A percentile compares a stretch with the other conserved stretches of the same genome.
Conservation (phyloP, 92 coral and sea anemone genomes). For the Epizoanthus fatuus region DNA sequence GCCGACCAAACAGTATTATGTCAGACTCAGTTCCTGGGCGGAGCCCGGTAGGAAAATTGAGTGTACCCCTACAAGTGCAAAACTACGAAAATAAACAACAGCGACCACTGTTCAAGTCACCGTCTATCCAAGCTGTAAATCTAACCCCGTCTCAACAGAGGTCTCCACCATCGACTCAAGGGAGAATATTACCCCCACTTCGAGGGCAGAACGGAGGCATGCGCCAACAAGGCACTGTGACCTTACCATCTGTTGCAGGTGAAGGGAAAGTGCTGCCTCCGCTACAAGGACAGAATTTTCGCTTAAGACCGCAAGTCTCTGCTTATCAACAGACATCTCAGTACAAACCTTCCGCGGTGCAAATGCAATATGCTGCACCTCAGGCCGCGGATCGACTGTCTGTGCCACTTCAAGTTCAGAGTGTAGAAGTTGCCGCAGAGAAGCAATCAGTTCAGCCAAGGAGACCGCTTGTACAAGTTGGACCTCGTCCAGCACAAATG, state of each 20-base stretch:
- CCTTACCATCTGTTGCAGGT: background rate
- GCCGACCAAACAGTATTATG: background rate
- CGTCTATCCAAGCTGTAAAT: background rate
- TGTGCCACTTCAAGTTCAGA: background rate
- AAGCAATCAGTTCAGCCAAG: background rate
- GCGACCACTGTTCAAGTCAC: background rate
- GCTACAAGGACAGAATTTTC: background rate
- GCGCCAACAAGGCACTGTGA: background rate
- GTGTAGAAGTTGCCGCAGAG: background rate
- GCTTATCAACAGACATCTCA: background rate
- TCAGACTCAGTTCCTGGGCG: background rate
- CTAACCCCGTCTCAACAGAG: conserved; percentile 1
- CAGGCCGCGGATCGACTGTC: background rate
- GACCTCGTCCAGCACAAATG: conserved; percentile 4
- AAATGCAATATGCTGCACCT: background rate
- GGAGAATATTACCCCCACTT: background rate
- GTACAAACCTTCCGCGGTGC: background rate
- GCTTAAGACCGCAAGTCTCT: background rate
- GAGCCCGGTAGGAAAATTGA: background rate
- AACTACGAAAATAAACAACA: background rate
- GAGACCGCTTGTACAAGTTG: background rate
- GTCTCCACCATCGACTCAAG: background rate
- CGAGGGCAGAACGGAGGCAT: conserved; percentile 1
- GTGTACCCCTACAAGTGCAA: background rate
- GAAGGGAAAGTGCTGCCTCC: background rate